phyloP scores from a whole-genome alignment of 1,140 invertebrate species.

The Bombus balteatus region DNA sequence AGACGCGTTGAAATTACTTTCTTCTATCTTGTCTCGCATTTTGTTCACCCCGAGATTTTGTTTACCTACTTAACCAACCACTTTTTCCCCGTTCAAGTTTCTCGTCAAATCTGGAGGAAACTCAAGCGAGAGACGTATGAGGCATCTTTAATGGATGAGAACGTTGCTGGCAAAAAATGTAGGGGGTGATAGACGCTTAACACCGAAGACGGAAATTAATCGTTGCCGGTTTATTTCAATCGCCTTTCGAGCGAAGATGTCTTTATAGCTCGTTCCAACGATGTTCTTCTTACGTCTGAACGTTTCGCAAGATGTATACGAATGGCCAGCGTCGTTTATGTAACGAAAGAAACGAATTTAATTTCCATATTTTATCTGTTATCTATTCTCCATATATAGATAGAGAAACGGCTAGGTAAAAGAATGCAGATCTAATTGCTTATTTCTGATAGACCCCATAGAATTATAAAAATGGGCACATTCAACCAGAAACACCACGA shows the following conservation, averaged over 20 bases:
- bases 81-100: neutral
- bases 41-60: neutral
- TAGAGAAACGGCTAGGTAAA: too few relatives aligned
- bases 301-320: too few relatives aligned
- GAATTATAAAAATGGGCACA: too few relatives aligned
- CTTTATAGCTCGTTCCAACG: neutral
- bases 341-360: neutral
- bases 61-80: slow-evolving; percentile 21
- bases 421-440: too few relatives aligned
- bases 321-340: neutral
- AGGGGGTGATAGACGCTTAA: neutral
- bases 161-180: slow-evolving; percentile 24
- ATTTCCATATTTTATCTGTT: too few relatives aligned
- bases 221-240: neutral
- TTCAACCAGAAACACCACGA: too few relatives aligned
- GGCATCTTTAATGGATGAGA: slow-evolving; percentile 45
- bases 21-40: too few relatives aligned
- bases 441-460: too few relatives aligned
- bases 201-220: slow-evolving; percentile 8
- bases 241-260: neutral
- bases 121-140: slow-evolving; percentile 10
- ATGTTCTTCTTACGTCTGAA: neutral
- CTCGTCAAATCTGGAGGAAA: neutral
- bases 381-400: too few relatives aligned
- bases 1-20: neutral